Base-by-base conservation (phyloP, 2,888 invertebrate genomes). In the Microchrysa polita region DNA sequence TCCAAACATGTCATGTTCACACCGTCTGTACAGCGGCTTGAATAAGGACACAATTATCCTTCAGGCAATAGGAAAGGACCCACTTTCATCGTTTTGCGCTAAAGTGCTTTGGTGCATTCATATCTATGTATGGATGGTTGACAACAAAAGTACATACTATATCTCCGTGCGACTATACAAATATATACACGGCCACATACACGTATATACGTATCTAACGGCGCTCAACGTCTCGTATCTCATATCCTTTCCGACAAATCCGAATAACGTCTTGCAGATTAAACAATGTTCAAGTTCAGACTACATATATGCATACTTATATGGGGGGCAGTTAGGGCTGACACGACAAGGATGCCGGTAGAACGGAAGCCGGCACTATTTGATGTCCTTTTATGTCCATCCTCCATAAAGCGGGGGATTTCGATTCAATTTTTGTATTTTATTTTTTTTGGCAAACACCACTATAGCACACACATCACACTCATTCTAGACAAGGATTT, bases 31-130 rank as follows among this genome's bases (percentile, higher is more conserved):
- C 22, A n/a, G n/a, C n/a, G n/a, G 55, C 40, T 18, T 55, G 52
- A 69, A 69, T 57, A 69, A 69, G 69, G 69, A 69, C 69, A 69
- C 69, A 69, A 18, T 65, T 55, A 57, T 57, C 69, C 69, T 57
- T 34, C 55, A 48, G 69, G 69, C 69, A 22, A 69, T 57, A 23
- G 27, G 20, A 69, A 69, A 69, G 57, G 69, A 55, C 55, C 69
- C 69, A 69, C 55, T 55, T 69, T 65, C 65, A 20, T 34, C 27
- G 27, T 34, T 22, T 48, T 16, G 20, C 65, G 65, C 65, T 48
- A 48, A 34, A 44, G 48, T 42, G 65, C 65, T 16, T 44, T 22
- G 22, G 44, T 65, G 1, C 65, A 34, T 34, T 34, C 20, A 44
- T n/a, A n/a, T 65, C 5, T 44, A 12, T 48, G 48, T 65, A 34